Evolutionary conservation across 2,888 invertebrate genomes (phyloP).

Genomic region (Caprella mutica): DNA sequence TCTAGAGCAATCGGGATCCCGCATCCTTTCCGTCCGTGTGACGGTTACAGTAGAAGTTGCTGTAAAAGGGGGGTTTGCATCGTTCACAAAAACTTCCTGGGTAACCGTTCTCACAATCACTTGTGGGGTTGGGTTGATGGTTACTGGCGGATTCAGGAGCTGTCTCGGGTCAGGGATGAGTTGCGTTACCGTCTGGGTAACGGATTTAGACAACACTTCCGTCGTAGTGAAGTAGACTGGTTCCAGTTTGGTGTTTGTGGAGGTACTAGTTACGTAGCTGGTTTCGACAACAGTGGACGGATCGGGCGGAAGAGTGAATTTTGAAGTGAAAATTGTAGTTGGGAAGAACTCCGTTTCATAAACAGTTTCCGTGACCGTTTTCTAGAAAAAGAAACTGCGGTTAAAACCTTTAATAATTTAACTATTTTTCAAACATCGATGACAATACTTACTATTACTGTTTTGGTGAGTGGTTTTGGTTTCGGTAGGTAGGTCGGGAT

Average conservation of each 20-base stretch:
- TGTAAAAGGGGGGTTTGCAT: too few relatives aligned
- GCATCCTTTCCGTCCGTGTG: background rate
- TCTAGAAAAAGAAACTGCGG: background rate
- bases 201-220: background rate
- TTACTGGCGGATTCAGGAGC: background rate
- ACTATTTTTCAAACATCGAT: too few relatives aligned
- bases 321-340: slow-evolving; percentile 3
- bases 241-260: background rate
- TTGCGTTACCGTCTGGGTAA: slow-evolving; percentile 1
- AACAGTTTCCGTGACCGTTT: background rate
- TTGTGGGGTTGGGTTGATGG: background rate
- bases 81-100: background rate
- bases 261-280: background rate
- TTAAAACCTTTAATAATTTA: too few relatives aligned
- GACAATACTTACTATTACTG: slow-evolving; percentile 1
- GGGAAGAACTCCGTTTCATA: slow-evolving; percentile 10
- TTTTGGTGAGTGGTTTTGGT: slow-evolving; percentile 4
- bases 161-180: background rate
- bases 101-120: background rate
- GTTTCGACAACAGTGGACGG: slow-evolving; percentile 2
- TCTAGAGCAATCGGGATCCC: background rate
- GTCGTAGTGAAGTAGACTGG: slow-evolving; percentile 8
- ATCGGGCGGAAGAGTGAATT: background rate
- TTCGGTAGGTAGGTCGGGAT: background rate
- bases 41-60: slow-evolving; percentile 4